These are phyloP conservation scores for Meleagris gallopavo DNA, from an alignment of 2,113 vertebrate species.

Conservation along the genomic window DNA sequence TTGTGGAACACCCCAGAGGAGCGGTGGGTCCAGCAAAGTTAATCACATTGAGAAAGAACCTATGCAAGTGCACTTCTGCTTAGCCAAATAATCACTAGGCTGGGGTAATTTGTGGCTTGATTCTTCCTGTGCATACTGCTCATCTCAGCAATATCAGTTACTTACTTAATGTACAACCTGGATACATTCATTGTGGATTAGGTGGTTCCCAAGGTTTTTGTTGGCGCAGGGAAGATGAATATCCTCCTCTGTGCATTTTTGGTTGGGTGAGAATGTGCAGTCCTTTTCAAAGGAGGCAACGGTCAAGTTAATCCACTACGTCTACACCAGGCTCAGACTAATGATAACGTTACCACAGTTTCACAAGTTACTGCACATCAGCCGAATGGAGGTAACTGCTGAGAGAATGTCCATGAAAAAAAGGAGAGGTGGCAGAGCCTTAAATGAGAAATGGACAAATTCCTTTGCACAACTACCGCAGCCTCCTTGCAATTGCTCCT, in stretches of 20 bases:
- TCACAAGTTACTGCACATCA: background rate
- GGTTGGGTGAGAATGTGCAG: background rate
- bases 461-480: background rate
- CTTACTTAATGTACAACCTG: background rate
- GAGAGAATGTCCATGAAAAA: background rate
- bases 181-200: background rate
- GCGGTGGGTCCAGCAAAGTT: background rate
- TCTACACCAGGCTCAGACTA: background rate
- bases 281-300: background rate
- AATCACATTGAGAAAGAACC: background rate
- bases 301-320: background rate
- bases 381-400: background rate
- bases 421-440: background rate
- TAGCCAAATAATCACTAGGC: background rate
- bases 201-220: slow-evolving; percentile 14
- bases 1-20: slow-evolving; percentile 1
- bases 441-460: fast-evolving
- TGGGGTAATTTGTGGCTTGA: background rate
- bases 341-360: background rate
- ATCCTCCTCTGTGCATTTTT: background rate
- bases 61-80: fast-evolving
- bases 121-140: background rate
- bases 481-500: background rate
- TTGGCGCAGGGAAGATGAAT: background rate
- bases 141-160: background rate